Evolutionary conservation across 2,888 invertebrate species (phyloP).

Genomic region (Sisyra terminalis): DNA sequence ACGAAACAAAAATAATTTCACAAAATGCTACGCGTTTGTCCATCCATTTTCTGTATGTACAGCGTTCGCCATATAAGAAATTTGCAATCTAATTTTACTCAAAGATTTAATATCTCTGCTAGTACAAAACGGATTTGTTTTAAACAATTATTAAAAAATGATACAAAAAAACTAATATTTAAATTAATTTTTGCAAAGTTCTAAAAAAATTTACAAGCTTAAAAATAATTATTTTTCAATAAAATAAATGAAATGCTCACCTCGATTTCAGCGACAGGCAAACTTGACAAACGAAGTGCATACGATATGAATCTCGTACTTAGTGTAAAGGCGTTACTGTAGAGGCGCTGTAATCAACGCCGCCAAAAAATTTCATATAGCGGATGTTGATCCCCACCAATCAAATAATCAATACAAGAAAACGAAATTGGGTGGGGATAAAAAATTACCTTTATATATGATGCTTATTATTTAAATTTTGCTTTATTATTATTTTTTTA

Average conservation of each 20-base stretch:
- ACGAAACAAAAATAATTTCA: conserved; percentile 1
- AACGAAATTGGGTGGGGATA: no score
- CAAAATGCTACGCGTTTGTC: not conserved
- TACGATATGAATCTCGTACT: conserved; percentile 3
- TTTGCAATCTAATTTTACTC: conserved; percentile 18
- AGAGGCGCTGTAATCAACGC: conserved; percentile 20
- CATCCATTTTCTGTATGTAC: conserved; percentile 1
- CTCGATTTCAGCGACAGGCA: not conserved
- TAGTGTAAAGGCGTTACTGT: conserved; percentile 22
- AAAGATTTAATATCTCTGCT: conserved; percentile 21
- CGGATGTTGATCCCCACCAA: conserved; percentile 1
- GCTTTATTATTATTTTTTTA: no score
- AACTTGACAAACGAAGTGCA: not conserved
- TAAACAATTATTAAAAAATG: conserved; percentile 20
- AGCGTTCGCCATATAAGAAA: conserved; percentile 2
- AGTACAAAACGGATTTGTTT: conserved; percentile 15
- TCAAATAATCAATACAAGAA: conserved; percentile 3
- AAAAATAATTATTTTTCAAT: conserved; percentile 22
- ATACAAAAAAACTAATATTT: conserved; percentile 25
- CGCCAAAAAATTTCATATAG: conserved; percentile 21
- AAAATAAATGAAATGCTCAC: not conserved
- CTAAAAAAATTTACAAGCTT: conserved; percentile 21
- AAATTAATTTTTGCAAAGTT: conserved; percentile 17
- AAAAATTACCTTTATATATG: no score
- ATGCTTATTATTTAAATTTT: no score